These are phyloP conservation scores for Chaunax sp. DNA, from an alignment of 2,797 vertebrate species.

Conservation along the genomic window DNA sequence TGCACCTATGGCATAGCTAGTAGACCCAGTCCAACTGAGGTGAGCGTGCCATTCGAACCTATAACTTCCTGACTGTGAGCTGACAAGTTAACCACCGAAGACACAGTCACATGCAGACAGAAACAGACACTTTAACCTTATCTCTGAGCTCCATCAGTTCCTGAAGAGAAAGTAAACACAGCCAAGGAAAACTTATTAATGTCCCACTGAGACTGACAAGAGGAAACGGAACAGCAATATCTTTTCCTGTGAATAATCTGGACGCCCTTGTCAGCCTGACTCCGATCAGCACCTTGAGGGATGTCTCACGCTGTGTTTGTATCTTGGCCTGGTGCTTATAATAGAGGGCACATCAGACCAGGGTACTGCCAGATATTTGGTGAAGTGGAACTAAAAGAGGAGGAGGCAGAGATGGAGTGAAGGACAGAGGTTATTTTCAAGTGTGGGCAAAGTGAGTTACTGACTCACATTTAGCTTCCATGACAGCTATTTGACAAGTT, in stretches of 20 bases:
- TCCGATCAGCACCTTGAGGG: conserved; percentile 59
- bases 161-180: conserved; percentile 59
- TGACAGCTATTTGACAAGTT: conserved; percentile 78
- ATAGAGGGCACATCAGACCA: conserved; percentile 65
- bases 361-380: conserved; percentile 46
- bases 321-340: conserved; percentile 53
- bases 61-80: not conserved
- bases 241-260: conserved; percentile 68
- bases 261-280: conserved; percentile 59
- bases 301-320: conserved; percentile 42
- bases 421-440: conserved; percentile 52
- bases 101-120: conserved; percentile 29
- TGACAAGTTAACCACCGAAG: conserved; percentile 42
- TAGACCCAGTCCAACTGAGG: not conserved
- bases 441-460: conserved; percentile 53
- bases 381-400: conserved; percentile 61
- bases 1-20: not conserved
- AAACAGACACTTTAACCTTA: conserved; percentile 50
- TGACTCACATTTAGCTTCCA: conserved; percentile 52
- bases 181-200: conserved; percentile 39
- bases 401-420: conserved; percentile 41
- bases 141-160: conserved; percentile 41
- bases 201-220: conserved; percentile 55
- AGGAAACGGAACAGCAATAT: conserved; percentile 60
- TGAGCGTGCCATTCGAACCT: not conserved